phyloP scores from a whole-genome alignment of 2,888 invertebrate genomes.

The Agonum fuliginosum region DNA sequence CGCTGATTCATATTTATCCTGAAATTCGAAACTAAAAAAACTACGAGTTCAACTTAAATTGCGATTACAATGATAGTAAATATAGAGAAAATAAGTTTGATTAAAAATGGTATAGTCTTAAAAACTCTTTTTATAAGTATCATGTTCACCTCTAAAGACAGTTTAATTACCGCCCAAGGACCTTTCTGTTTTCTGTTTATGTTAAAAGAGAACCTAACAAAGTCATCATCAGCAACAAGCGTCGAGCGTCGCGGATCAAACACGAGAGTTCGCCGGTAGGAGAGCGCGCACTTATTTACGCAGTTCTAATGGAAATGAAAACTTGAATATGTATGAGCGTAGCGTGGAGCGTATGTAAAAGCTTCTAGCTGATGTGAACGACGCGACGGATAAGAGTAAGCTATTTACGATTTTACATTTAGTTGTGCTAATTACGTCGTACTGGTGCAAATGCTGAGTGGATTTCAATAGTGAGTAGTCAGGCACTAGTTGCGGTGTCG shows the following conservation, averaged over 20 bases:
- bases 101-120: no score
- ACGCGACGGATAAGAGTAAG: slow-evolving; percentile 30
- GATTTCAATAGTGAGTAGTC: slow-evolving; percentile 23
- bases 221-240: slow-evolving; percentile 5
- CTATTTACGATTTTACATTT: slow-evolving; percentile 38
- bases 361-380: slow-evolving; percentile 28
- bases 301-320: slow-evolving; percentile 51
- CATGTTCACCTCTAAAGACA: no score
- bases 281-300: slow-evolving; percentile 35
- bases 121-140: no score
- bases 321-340: slow-evolving; percentile 51
- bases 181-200: no score
- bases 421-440: slow-evolving; percentile 29
- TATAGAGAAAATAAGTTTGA: no score
- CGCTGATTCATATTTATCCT: no score
- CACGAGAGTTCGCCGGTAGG: not conserved
- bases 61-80: no score
- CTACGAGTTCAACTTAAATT: no score
- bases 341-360: slow-evolving; percentile 35
- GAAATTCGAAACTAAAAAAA: no score
- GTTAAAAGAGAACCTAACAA: not conserved
- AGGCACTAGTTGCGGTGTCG: no score
- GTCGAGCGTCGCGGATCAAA: no score
- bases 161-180: no score
- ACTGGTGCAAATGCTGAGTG: not conserved